Conservation (phyloP, 2,113 vertebrate species). For the Hydropotes inermis region DNA sequence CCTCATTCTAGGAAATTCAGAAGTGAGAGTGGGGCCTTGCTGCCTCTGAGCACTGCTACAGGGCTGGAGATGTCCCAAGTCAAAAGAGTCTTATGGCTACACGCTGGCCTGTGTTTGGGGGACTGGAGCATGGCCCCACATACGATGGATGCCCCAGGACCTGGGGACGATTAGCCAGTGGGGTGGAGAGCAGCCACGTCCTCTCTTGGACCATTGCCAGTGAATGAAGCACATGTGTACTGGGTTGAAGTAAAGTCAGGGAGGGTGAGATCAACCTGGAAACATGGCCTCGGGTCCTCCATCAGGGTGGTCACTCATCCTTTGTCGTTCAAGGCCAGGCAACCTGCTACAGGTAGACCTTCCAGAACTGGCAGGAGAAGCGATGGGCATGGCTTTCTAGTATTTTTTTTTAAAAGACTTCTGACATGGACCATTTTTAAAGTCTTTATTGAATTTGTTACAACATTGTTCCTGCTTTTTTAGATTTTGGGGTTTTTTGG, state of each 20-base stretch:
- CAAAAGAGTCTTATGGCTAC: background rate
- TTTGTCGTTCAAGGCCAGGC: background rate
- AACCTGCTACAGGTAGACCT: no score
- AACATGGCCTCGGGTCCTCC: background rate
- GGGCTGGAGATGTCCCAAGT: background rate
- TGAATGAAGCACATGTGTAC: background rate
- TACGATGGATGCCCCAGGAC: background rate
- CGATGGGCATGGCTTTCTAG: fast-evolving
- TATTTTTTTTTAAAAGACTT: background rate
- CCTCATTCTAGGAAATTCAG: background rate
- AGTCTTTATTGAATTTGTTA: background rate
- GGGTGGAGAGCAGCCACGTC: background rate
- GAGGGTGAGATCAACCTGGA: background rate
- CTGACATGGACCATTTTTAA: background rate
- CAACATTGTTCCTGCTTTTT: background rate
- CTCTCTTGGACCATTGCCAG: background rate
- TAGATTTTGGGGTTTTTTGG: background rate
- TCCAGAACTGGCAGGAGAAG: background rate
- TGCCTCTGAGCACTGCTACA: background rate
- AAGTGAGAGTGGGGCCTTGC: background rate
- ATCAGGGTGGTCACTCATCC: background rate
- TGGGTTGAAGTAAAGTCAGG: background rate
- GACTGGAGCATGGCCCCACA: fast-evolving
- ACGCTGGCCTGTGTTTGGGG: background rate
- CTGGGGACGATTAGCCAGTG: fast-evolving